Conservation (phyloP, 2,113 vertebrate species). For the Origma solitaria region DNA sequence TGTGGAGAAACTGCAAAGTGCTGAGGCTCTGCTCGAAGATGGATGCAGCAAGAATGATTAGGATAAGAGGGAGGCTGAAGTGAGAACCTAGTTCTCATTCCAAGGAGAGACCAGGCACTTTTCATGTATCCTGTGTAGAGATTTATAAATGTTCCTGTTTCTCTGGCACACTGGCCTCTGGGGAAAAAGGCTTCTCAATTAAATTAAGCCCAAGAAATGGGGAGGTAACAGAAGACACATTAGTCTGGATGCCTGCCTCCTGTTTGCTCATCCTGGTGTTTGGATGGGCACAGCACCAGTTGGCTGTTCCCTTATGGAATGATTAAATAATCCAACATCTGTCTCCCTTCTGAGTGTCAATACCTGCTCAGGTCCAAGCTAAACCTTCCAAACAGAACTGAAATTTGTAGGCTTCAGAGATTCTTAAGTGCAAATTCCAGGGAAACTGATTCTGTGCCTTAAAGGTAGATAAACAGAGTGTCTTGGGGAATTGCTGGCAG, state of each 20-base stretch:
- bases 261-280: constrained; percentile 4
- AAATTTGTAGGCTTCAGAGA: neutral
- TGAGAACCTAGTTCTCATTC: neutral
- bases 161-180: neutral
- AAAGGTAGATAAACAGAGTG: neutral
- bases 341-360: neutral
- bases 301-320: neutral
- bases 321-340: neutral
- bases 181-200: neutral
- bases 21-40: neutral
- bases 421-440: neutral
- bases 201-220: constrained; percentile 8
- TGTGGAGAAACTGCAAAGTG: neutral
- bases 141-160: neutral
- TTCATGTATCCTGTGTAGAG: neutral
- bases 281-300: neutral
- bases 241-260: neutral
- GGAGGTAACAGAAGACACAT: neutral
- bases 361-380: neutral
- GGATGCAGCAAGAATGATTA: neutral
- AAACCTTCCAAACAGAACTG: neutral
- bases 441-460: neutral
- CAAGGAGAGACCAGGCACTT: neutral
- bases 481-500: neutral
- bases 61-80: neutral